A percentile compares a stretch with the other conserved stretches of the same genome.
phyloP scores from a whole-genome alignment of 2,113 vertebrate species.

The Gymnobelideus leadbeateri region DNA sequence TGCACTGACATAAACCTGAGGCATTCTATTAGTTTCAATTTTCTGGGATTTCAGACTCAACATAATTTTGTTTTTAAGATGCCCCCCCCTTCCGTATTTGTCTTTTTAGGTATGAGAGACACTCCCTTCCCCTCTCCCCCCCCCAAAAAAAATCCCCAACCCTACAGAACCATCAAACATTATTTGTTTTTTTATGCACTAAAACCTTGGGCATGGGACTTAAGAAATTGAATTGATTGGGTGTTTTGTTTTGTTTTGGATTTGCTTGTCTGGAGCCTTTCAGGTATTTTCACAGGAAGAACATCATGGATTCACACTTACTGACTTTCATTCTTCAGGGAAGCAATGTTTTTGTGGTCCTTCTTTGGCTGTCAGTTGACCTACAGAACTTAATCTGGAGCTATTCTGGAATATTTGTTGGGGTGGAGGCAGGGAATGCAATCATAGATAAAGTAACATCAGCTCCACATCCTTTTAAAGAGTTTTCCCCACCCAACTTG shows the following conservation, averaged over 20 bases:
- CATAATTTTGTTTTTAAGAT: neutral
- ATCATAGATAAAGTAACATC: neutral
- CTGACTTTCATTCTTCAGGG: neutral
- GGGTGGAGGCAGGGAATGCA: slow-evolving; percentile 2
- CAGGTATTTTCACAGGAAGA: neutral
- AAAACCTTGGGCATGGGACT: neutral
- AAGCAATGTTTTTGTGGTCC: neutral
- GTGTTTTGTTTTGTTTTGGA: slow-evolving; percentile 4
- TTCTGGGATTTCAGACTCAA: neutral
- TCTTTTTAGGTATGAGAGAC: neutral
- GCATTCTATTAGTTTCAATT: neutral
- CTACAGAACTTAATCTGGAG: neutral
- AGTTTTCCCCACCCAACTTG: too few species aligned
- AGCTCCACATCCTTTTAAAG: neutral
- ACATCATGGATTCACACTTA: neutral
- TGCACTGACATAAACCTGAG: neutral
- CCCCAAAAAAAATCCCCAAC: neutral
- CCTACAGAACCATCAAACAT: neutral
- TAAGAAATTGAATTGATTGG: neutral
- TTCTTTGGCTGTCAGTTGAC: neutral
- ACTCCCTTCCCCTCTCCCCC: neutral
- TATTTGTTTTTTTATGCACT: neutral
- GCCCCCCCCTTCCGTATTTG: neutral
- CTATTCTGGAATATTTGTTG: slow-evolving; percentile 2
- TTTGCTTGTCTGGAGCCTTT: neutral